Percentiles rank a stretch among this genome's conserved stretches.
phyloP scores from a whole-genome alignment of 2,888 invertebrate species.

The Eurytoma californica region DNA sequence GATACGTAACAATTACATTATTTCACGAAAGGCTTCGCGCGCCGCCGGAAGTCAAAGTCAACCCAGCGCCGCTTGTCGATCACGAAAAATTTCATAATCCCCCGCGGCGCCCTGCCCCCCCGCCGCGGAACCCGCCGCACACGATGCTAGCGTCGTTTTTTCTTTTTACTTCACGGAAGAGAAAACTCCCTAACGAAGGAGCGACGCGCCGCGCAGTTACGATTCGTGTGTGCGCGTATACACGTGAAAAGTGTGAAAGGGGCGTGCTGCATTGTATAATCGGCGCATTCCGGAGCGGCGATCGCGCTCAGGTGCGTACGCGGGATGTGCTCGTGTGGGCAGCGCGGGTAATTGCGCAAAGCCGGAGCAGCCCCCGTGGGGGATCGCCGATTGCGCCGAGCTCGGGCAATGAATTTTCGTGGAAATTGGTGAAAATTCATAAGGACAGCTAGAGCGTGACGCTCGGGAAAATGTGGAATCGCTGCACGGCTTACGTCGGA shows the following conservation, averaged over 20 bases:
- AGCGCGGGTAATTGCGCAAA: slow-evolving; percentile 21
- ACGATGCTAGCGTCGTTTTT: background rate
- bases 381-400: slow-evolving; percentile 2
- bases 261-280: slow-evolving; percentile 34
- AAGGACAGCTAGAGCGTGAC: no score
- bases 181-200: slow-evolving; percentile 40
- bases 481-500: no score
- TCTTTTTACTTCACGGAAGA: slow-evolving; percentile 37
- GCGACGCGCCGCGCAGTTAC: background rate
- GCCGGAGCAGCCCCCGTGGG: no score
- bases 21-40: background rate
- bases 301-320: background rate
- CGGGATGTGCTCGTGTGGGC: background rate
- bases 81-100: slow-evolving; percentile 36
- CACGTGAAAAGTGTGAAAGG: slow-evolving; percentile 38
- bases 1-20: slow-evolving; percentile 19
- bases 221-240: background rate
- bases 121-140: no score
- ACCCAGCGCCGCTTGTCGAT: slow-evolving; percentile 2
- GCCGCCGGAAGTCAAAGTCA: slow-evolving; percentile 19
- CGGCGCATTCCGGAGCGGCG: slow-evolving; percentile 26
- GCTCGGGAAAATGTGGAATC: no score
- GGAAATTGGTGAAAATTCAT: slow-evolving; percentile 7
- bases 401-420: slow-evolving; percentile 8
- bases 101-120: no score